A percentile compares a stretch with the other conserved stretches of the same genome.
Evolutionary conservation across 30 jellyfish, hydroid and myxozoan species (phyloP).

Genomic region (Clytia hemisphaerica): DNA sequence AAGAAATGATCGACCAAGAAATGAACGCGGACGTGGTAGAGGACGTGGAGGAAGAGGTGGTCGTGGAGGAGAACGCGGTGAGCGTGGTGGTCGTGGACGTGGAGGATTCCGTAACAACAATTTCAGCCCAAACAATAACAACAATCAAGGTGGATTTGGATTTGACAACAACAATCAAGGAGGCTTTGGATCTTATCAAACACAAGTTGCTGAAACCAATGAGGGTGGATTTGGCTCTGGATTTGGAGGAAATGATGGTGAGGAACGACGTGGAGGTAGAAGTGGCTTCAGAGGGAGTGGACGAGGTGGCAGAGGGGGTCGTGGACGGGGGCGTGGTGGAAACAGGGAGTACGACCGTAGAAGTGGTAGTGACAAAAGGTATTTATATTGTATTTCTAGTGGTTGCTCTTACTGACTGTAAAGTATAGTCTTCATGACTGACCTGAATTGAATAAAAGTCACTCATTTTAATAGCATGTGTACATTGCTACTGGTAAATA

Average conservation of each 20-base stretch:
- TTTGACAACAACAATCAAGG: constrained; percentile 13
- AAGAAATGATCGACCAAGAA: too few species aligned
- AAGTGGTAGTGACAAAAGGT: constrained; percentile 98
- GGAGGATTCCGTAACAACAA: constrained; percentile 51
- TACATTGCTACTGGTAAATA: too few species aligned
- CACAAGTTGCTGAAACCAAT: constrained; percentile 12
- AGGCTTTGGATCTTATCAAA: constrained; percentile 47
- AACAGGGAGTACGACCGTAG: constrained; percentile 96
- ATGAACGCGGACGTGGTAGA: constrained; percentile 50
- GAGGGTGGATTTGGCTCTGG: constrained; percentile 42
- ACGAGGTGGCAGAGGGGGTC: constrained; percentile 80
- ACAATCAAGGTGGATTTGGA: constrained; percentile 54
- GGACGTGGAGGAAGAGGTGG: constrained; percentile 81
- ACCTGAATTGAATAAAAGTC: too few species aligned
- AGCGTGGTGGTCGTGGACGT: constrained; percentile 35
- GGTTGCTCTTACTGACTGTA: too few species aligned
- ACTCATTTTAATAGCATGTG: too few species aligned
- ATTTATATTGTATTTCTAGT: neutral
- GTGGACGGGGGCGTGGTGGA: constrained; percentile 77
- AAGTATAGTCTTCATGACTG: too few species aligned
- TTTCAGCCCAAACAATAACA: constrained; percentile 30
- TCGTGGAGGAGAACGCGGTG: constrained; percentile 58
- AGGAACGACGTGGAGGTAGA: constrained; percentile 68
- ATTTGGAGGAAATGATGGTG: constrained; percentile 12
- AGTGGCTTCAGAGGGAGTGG: constrained; percentile 45